Evolutionary conservation across 2,113 vertebrate genomes (phyloP), one percentile per base, ranked within the genome.

Genomic region (Himantopus leucocephalus): DNA sequence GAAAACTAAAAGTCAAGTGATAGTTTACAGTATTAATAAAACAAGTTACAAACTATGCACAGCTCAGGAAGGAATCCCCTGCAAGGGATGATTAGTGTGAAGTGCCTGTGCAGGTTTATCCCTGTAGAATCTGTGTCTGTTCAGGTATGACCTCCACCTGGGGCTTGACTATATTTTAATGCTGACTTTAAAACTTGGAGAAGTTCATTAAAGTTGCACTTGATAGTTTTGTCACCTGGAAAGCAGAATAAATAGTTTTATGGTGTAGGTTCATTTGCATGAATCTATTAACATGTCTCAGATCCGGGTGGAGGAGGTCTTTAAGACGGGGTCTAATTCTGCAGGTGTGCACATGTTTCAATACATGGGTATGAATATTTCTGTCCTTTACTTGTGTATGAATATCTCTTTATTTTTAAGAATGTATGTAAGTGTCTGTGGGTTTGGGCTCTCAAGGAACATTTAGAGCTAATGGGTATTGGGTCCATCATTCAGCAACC

Each of bases 11-110:
- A 92, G 66, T 12, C 18, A 85, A 87, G 63, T 23, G 12, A 35
- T 81, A 90, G 56, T 94, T 96, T 95, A 92, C 63, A 39, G 53
- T 55, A 48, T 83, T 96, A 92, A 91, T 94, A 92, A 94, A 96
- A 75, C 35, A 89, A 91, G n/a, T 82, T 89, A 35, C 1, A 3
- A 91, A 58, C 34, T 27, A 13, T 72, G 56, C 41, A 32, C 6
- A 55, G 89, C 81, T 85, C 41, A 35, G 70, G 77, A 56, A 92
- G 62, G 85, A 90, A 76, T 83, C 37, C 29, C 77, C 52, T 88
- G 17, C 73, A 75, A 58, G 53, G 56, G 37, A 30, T 41, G 48
- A 34, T 96, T 41, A 24, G 32, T 35, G 67, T 68, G 64, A 91
- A 76, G 66, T 4, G 22, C 21, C 34, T 83, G 39, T 56, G 48